phyloP scores from a whole-genome alignment of 2,888 invertebrate species.

The Agrenia bidenticulata region DNA sequence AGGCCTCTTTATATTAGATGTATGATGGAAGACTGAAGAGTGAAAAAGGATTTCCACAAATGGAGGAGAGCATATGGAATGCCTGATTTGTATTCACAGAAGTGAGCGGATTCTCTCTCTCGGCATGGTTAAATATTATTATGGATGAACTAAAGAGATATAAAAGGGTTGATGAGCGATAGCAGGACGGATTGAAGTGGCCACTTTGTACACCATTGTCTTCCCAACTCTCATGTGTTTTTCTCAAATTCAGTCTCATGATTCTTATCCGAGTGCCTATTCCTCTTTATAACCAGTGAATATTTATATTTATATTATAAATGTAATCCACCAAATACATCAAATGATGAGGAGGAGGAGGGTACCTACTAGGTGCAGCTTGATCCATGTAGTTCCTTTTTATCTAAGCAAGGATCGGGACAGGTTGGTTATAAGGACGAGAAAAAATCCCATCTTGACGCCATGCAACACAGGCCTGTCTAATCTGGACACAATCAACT shows the following conservation, averaged over 20 bases:
- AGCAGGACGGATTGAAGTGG: conserved; percentile 34
- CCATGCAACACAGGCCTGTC: conserved; percentile 24
- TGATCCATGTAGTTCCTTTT: conserved; percentile 24
- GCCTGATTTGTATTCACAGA: conserved; percentile 27
- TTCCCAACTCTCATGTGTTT: conserved; percentile 9
- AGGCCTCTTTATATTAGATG: background rate
- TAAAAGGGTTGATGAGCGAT: conserved; percentile 15
- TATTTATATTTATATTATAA: background rate
- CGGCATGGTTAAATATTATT: conserved; percentile 25
- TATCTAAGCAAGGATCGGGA: conserved; percentile 40
- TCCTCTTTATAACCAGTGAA: background rate
- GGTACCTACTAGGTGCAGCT: conserved; percentile 25
- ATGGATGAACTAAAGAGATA: conserved; percentile 9
- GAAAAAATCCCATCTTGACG: conserved; percentile 32
- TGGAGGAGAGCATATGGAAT: conserved; percentile 16
- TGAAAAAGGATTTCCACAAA: conserved; percentile 39
- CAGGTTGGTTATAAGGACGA: conserved; percentile 33
- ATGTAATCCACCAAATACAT: background rate
- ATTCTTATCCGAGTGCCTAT: background rate
- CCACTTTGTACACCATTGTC: conserved; percentile 43
- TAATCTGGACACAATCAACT: conserved; percentile 27
- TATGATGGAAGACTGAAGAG: background rate
- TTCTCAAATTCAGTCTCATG: background rate
- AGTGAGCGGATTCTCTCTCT: conserved; percentile 19
- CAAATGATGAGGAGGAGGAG: conserved; percentile 21